Evolutionary conservation across 1,140 invertebrate species (phyloP).

Genomic region (Pissodes strobi): DNA sequence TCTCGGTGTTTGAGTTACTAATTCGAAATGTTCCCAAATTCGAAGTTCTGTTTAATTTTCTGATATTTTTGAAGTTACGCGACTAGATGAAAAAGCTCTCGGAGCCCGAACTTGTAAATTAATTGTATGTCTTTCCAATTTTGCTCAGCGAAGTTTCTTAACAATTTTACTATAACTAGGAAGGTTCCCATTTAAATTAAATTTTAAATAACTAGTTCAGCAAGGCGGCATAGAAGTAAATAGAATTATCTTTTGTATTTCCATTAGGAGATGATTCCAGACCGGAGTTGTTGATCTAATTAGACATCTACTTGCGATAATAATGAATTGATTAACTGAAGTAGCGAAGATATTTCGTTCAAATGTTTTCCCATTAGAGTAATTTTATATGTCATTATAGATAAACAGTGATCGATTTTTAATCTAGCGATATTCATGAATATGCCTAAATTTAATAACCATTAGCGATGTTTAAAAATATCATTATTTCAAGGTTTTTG

Average conservation of each 20-base stretch:
- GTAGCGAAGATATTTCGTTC: too few species aligned
- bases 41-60: constrained; percentile 14
- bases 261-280: too few species aligned
- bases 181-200: constrained; percentile 12
- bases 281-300: too few species aligned
- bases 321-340: too few species aligned
- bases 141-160: constrained; percentile 24
- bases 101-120: constrained; percentile 23
- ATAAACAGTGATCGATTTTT: too few species aligned
- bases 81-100: constrained; percentile 26
- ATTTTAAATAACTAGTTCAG: constrained; percentile 17
- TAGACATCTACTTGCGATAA: too few species aligned
- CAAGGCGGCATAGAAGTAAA: constrained; percentile 3
- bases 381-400: too few species aligned
- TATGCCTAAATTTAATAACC: too few species aligned
- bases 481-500: too few species aligned
- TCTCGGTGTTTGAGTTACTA: constrained; percentile 14
- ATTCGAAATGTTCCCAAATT: constrained; percentile 9
- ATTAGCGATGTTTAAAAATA: too few species aligned
- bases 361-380: too few species aligned
- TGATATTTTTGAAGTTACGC: constrained; percentile 19
- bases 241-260: constrained; percentile 15
- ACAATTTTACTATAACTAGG: constrained; percentile 13
- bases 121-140: constrained; percentile 26
- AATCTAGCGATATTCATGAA: too few species aligned